These are phyloP conservation scores for Grantiella picta DNA, from an alignment of 2,113 vertebrate genomes.

Conservation along the genomic window DNA sequence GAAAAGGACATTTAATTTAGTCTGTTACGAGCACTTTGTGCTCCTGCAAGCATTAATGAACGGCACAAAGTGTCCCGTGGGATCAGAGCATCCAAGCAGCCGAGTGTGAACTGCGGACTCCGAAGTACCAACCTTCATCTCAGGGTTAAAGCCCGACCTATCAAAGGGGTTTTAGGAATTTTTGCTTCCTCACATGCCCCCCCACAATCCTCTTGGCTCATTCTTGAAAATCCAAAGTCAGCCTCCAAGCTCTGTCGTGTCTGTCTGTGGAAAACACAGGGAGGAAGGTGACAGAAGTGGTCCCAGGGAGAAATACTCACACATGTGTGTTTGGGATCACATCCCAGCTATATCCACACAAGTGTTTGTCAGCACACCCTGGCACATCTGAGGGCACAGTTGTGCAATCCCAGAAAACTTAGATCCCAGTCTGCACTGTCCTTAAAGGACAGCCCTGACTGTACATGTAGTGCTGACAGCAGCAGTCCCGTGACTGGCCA, in stretches of 20 bases:
- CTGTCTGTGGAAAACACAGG: fast-evolving
- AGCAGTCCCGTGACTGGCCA: background rate
- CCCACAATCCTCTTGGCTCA: background rate
- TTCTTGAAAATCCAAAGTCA: background rate
- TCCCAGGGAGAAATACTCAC: background rate
- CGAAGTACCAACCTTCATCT: background rate
- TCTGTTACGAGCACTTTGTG: background rate
- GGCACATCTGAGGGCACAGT: background rate
- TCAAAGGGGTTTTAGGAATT: background rate
- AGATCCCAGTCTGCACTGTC: background rate
- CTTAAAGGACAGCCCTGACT: background rate
- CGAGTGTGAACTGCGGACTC: background rate
- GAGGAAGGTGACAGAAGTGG: background rate
- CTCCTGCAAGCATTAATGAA: background rate
- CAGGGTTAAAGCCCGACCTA: background rate
- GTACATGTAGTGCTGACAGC: background rate
- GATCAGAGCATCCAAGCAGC: background rate
- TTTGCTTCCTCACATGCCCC: background rate
- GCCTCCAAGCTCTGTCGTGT: background rate
- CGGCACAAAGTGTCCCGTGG: fast-evolving
- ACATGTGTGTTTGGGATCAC: background rate
- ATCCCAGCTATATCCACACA: background rate
- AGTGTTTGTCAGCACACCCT: background rate
- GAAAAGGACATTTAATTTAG: background rate
- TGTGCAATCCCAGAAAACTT: background rate